Percentiles rank a stretch among this genome's conserved stretches.
These are phyloP conservation scores for Neocloeon triangulifer DNA, from an alignment of 1,140 invertebrate species.

Conservation along the genomic window DNA sequence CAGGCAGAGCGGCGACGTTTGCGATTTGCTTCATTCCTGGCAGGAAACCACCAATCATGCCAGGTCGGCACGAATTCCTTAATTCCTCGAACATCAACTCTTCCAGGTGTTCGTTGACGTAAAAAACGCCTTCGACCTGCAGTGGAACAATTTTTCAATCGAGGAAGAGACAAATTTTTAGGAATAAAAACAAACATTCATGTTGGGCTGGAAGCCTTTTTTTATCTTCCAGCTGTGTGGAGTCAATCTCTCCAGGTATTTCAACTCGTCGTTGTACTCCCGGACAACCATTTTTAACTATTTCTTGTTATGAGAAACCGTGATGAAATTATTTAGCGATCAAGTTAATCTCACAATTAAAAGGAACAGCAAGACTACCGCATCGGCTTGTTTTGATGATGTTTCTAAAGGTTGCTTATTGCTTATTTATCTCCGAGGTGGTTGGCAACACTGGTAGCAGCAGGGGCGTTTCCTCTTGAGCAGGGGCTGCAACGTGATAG, in stretches of 20 bases:
- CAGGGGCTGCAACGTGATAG: no score
- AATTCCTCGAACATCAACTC: slow-evolving; percentile 96
- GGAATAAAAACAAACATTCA: slow-evolving; percentile 51
- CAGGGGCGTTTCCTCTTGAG: no score
- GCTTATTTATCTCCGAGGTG: no score
- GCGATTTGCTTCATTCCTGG: slow-evolving; percentile 99
- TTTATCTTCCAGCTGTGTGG: slow-evolving; percentile 83
- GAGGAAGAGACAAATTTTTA: background rate
- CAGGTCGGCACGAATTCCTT: slow-evolving; percentile 66
- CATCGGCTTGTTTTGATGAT: no score
- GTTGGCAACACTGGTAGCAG: no score
- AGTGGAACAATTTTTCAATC: no score
- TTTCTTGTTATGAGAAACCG: no score
- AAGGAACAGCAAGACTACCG: no score
- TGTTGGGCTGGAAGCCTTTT: slow-evolving; percentile 97
- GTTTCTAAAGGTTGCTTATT: no score
- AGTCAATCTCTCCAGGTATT: slow-evolving; percentile 78
- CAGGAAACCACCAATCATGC: slow-evolving; percentile 82
- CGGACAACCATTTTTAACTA: slow-evolving; percentile 70
- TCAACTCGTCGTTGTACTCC: slow-evolving; percentile 81
- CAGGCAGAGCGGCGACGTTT: slow-evolving; percentile 95
- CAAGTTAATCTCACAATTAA: no score
- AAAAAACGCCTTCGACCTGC: slow-evolving; percentile 94
- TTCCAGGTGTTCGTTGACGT: slow-evolving; percentile 84
- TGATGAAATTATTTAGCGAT: no score